Evolutionary conservation across 2,888 invertebrate genomes (phyloP), one percentile per base, ranked within the genome.

Genomic region (Xylota segnis): DNA sequence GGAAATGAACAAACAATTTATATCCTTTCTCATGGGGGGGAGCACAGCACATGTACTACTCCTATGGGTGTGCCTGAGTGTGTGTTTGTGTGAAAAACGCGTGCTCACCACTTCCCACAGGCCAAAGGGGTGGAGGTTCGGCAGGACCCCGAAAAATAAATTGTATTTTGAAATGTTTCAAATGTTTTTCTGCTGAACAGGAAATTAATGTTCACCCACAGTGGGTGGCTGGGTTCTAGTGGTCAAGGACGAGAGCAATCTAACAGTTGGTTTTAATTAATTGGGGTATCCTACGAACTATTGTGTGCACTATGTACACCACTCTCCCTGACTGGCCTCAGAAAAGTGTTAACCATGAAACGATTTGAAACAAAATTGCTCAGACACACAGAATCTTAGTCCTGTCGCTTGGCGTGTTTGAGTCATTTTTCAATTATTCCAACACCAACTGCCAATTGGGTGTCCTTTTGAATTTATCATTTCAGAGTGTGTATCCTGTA

Each of bases 1-100:
- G 83, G 83, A 77, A 77, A 77, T 61, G 66, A 83, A 77, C 77
- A 83, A 83, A 77, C 77, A 72, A 77, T 83, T 83, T 83, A 68
- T 72, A 77, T 72, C 66, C 77, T 29, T 68, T 71, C 52, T 59
- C 66, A 65, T 40, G 14, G 18, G 47, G 70, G n/a, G 16, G 0
- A 16, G 9, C 12, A 14, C n/a, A n/a, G n/a, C n/a, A n/a, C n/a
- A n/a, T n/a, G n/a, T n/a, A n/a, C n/a, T 29, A 23, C 23, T 23
- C 23, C 2, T 54, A 27, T 18, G 10, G 16, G 10, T 27, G 4
- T 56, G 37, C 12, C 7, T 29, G 10, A 29, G 76, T 12, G 40
- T 43, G 10, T 23, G 45, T 14, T 12, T 47, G 47, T 16, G 14
- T 16, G 27, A 7, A 37, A n/a, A 40, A 77, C 27, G 45, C 56